phyloP scores from a whole-genome alignment of 2,888 invertebrate genomes.

The Tuberolachnus salignus region DNA sequence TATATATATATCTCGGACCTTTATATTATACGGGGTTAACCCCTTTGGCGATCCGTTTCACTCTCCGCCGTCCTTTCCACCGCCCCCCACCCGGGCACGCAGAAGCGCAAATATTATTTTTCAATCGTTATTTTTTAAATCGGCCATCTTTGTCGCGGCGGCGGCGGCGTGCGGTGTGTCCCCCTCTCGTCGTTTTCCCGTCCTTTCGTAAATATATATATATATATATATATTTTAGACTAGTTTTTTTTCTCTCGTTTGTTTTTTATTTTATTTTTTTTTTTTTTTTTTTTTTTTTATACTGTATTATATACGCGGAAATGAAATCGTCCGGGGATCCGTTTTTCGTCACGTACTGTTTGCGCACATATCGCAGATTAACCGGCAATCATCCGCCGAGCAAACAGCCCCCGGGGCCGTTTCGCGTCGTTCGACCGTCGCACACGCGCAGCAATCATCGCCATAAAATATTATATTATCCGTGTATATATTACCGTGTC shows the following conservation, averaged over 20 bases:
- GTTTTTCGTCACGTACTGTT: slow-evolving; percentile 52
- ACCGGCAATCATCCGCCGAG: slow-evolving; percentile 51
- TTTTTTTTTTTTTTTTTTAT: not conserved
- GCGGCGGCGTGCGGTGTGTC: not conserved
- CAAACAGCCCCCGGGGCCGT: slow-evolving; percentile 32
- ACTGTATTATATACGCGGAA: slow-evolving; percentile 42
- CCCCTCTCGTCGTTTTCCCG: too few relatives aligned
- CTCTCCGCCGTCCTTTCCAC: not conserved
- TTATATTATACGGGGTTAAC: not conserved
- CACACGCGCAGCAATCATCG: not conserved
- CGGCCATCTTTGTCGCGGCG: slow-evolving; percentile 42
- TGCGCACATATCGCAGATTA: slow-evolving; percentile 47
- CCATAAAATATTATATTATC: not conserved
- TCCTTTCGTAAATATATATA: not conserved
- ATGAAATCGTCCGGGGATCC: slow-evolving; percentile 53
- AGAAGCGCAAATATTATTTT: slow-evolving; percentile 53
- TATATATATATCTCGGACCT: too few relatives aligned
- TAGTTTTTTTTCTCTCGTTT: not conserved
- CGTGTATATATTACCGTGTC: not conserved
- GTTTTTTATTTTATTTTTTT: not conserved
- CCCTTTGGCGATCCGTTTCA: slow-evolving; percentile 4
- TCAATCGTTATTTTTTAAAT: slow-evolving; percentile 56
- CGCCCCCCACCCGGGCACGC: too few relatives aligned
- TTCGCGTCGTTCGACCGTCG: not conserved
- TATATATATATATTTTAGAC: not conserved